Evolutionary conservation across 2,888 invertebrate genomes (phyloP).

Genomic region (Apodemia zela): DNA sequence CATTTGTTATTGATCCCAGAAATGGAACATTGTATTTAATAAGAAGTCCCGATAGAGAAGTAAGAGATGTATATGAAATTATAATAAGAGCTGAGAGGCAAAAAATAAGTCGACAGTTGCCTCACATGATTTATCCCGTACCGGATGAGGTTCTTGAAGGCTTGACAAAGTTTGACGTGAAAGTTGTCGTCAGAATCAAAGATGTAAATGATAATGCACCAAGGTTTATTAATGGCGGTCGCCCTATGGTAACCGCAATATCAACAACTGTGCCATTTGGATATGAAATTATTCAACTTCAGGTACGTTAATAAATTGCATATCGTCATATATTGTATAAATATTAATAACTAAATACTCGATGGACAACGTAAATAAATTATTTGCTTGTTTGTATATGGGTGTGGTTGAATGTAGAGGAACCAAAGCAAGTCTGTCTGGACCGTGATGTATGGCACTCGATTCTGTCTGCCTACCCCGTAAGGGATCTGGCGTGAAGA

Average conservation of each 20-base stretch:
- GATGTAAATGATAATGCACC: slow-evolving; percentile 93
- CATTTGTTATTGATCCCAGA: slow-evolving; percentile 87
- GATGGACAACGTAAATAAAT: too few relatives aligned
- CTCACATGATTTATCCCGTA: slow-evolving; percentile 88
- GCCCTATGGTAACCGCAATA: slow-evolving; percentile 90
- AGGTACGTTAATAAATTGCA: slow-evolving; percentile 60
- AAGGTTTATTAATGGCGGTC: slow-evolving; percentile 85
- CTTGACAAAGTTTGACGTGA: slow-evolving; percentile 88
- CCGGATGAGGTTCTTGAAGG: slow-evolving; percentile 86
- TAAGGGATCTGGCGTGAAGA: too few relatives aligned
- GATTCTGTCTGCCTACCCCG: too few relatives aligned
- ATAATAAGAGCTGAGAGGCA: slow-evolving; percentile 74
- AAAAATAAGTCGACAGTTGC: slow-evolving; percentile 84
- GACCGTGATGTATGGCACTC: too few relatives aligned
- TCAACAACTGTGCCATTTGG: slow-evolving; percentile 91
- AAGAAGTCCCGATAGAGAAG: slow-evolving; percentile 87
- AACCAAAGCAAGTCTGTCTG: too few relatives aligned
- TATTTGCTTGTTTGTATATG: too few relatives aligned
- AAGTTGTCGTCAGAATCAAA: slow-evolving; percentile 87
- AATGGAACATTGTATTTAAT: slow-evolving; percentile 88
- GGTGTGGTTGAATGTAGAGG: too few relatives aligned
- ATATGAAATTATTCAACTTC: slow-evolving; percentile 87
- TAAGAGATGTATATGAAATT: slow-evolving; percentile 82
- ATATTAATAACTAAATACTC: not conserved
- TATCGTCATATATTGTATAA: not conserved